Evolutionary conservation across 2,888 invertebrate genomes (phyloP).

Genomic region (Strigamia crassipes): DNA sequence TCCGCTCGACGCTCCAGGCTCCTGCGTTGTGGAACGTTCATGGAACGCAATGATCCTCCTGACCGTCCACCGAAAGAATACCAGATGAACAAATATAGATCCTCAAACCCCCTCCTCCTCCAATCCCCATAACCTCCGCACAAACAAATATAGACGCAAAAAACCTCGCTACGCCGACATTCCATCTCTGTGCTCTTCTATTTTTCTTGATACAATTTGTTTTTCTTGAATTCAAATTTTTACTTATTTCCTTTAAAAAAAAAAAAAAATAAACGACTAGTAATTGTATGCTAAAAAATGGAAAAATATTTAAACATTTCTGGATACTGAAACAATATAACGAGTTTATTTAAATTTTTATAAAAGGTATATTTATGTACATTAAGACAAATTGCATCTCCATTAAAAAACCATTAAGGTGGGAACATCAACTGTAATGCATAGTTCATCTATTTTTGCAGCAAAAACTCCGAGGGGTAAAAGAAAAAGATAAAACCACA

Average conservation of each 20-base stretch:
- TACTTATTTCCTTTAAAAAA: not conserved
- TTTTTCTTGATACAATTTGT: not conserved
- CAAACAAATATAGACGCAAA: slow-evolving; percentile 11
- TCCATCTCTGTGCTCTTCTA: not conserved
- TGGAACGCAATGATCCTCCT: slow-evolving; percentile 19
- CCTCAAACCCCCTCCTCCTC: not conserved
- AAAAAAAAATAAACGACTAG: not conserved
- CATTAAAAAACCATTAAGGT: slow-evolving; percentile 31
- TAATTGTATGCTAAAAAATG: not conserved
- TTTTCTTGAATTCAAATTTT: not conserved
- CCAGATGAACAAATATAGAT: slow-evolving; percentile 35
- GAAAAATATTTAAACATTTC: too few relatives aligned
- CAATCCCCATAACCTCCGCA: not conserved
- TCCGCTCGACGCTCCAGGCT: slow-evolving; percentile 34
- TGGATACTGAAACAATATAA: not conserved
- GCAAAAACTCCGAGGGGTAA: not conserved
- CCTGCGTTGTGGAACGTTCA: not conserved
- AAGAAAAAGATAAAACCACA: not conserved
- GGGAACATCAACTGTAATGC: not conserved
- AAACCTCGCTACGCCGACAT: not conserved
- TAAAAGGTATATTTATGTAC: not conserved
- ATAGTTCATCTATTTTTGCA: not conserved
- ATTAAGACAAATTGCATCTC: slow-evolving; percentile 20
- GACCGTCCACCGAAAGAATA: slow-evolving; percentile 31
- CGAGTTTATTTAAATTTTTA: not conserved